Percentiles rank a stretch among this genome's conserved stretches.
These are phyloP conservation scores for Campoletis raptor DNA, from an alignment of 2,888 invertebrate genomes.

Conservation along the genomic window DNA sequence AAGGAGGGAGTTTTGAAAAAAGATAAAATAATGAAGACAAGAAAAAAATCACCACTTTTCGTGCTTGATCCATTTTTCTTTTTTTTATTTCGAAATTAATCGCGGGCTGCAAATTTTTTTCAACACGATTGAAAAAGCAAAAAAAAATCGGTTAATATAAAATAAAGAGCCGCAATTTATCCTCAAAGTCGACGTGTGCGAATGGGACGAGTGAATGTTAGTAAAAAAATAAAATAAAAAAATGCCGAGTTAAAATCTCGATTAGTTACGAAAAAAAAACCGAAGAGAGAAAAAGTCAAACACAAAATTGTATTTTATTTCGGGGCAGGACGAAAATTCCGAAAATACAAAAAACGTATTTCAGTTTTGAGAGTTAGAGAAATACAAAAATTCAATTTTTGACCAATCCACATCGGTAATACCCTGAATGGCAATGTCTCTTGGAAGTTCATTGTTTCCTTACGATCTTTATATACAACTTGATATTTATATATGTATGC, in stretches of 20 bases:
- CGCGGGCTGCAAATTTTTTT: constrained; percentile 37
- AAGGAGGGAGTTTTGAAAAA: background rate
- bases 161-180: constrained; percentile 72
- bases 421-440: constrained; percentile 90
- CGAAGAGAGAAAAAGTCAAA: constrained; percentile 32
- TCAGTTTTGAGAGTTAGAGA: constrained; percentile 23
- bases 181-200: constrained; percentile 60
- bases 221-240: constrained; percentile 35
- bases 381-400: constrained; percentile 81
- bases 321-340: constrained; percentile 11
- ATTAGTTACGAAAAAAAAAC: constrained; percentile 43
- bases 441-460: constrained; percentile 73
- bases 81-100: constrained; percentile 39
- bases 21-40: background rate
- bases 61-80: constrained; percentile 51
- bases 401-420: constrained; percentile 87
- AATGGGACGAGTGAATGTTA: constrained; percentile 63
- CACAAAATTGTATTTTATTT: constrained; percentile 31
- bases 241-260: constrained; percentile 52
- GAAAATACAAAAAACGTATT: constrained; percentile 2
- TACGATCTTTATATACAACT: constrained; percentile 59
- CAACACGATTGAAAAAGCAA: constrained; percentile 9
- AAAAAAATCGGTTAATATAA: constrained; percentile 45
- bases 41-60: constrained; percentile 52
- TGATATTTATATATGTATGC: constrained; percentile 33